These are phyloP conservation scores for Baccha elongata DNA, from an alignment of 2,888 invertebrate genomes.

Conservation along the genomic window DNA sequence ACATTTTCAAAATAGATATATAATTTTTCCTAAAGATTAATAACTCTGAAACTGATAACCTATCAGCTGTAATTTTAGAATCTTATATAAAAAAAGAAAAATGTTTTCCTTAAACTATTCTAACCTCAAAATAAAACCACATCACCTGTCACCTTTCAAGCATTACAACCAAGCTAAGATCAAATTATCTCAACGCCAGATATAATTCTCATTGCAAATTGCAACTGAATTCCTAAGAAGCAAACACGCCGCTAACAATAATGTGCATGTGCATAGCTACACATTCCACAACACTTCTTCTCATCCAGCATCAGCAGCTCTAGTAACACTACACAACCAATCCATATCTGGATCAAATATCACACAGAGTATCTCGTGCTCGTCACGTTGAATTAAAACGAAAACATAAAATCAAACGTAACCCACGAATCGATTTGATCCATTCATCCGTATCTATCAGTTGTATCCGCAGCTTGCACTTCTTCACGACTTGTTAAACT, in stretches of 20 bases:
- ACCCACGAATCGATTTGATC: conserved; percentile 49
- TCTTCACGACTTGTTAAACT: conserved; percentile 63
- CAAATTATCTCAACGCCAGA: conserved; percentile 39
- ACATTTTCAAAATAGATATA: too few species aligned
- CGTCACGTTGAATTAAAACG: conserved; percentile 59
- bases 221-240: conserved; percentile 27
- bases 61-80: too few species aligned
- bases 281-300: conserved; percentile 54
- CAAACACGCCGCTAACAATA: conserved; percentile 20
- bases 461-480: conserved; percentile 30
- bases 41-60: too few species aligned
- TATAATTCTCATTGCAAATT: conserved; percentile 29
- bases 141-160: conserved; percentile 28
- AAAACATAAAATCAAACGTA: conserved; percentile 58
- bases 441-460: conserved; percentile 53
- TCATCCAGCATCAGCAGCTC: not conserved
- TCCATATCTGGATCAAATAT: conserved; percentile 63
- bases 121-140: conserved; percentile 22
- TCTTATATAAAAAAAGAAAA: too few species aligned
- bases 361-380: conserved; percentile 4
- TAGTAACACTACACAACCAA: conserved; percentile 25
- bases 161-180: conserved; percentile 24
- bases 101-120: not conserved
- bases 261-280: conserved; percentile 35
- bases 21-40: too few species aligned